Evolutionary conservation across 2,888 invertebrate species (phyloP), one percentile per base, ranked within the genome.

Genomic region (Tridacna gigas): DNA sequence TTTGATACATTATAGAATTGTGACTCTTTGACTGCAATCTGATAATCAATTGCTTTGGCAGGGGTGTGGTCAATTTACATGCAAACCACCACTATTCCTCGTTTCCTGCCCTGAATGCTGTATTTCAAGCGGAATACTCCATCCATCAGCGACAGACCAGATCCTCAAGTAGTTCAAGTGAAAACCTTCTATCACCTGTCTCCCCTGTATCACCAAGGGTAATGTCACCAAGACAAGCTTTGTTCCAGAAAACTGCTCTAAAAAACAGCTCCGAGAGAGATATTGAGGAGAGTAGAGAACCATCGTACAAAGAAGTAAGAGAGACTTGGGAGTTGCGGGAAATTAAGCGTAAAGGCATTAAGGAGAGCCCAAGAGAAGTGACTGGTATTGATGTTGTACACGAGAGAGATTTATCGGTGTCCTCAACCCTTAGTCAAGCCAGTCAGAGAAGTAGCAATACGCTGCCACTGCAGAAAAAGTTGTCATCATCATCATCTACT

Each of bases 51-150:
- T 83, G 83, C 83, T 79, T 83, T 90, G 89, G 84, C 92, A 92
- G 92, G 91, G 92, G 92, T 82, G 91, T 92, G 87, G 89, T 91
- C 77, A 90, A 90, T 74, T 89, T 91, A 82, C 90, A 88, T 88
- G 89, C 91, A 84, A 90, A 91, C 84, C 89, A 90, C 82, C 90
- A 91, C 82, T 91, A 90, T 82, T 90, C 91, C 75, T 91, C 92
- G 78, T 85, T 89, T 87, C 90, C 90, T 79, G 91, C 91, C 77
- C 85, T 92, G 80, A 91, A 91, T 77, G 90, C 92, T 76, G 89
- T 90, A 71, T 88, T 91, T 82, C 90, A 89, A 73, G 90, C 90
- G n/a, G 88, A 88, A 61, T 88, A 82, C 73, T 82, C 82, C 15
- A 80, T 78, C 47, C 88, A 88, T 67, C 83, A 84, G 74, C 65